These are phyloP conservation scores for Cerastis rubricosa DNA, from an alignment of 2,888 invertebrate genomes.

Conservation along the genomic window DNA sequence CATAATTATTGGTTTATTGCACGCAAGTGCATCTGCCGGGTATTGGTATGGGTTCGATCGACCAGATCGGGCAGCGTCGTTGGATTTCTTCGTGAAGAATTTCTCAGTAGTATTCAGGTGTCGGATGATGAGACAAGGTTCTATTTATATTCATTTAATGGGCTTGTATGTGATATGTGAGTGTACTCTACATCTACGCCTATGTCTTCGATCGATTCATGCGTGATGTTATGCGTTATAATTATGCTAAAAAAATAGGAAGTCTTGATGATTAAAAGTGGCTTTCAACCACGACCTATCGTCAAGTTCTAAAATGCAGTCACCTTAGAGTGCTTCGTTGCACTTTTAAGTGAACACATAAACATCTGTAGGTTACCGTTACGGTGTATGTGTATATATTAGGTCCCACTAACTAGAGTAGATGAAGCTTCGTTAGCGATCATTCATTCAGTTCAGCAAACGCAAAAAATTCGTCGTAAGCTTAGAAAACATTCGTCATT, in stretches of 20 bases:
- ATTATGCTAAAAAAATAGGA: not conserved
- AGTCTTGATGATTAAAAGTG: not conserved
- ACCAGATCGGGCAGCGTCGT: too few species aligned
- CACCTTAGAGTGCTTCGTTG: not conserved
- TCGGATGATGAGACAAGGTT: not conserved
- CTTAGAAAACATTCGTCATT: not conserved
- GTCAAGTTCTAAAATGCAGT: constrained; percentile 7
- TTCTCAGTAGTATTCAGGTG: not conserved
- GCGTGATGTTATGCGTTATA: not conserved
- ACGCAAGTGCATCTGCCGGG: not conserved
- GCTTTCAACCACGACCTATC: constrained; percentile 17
- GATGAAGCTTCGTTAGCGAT: constrained; percentile 13
- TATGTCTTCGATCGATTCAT: not conserved
- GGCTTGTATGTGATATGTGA: too few species aligned
- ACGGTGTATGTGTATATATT: too few species aligned
- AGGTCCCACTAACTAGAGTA: not conserved
- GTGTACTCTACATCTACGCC: not conserved
- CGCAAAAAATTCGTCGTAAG: not conserved
- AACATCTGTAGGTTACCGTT: constrained; percentile 30
- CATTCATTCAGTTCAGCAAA: constrained; percentile 16
- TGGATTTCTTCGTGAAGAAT: not conserved
- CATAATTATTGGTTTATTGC: too few species aligned
- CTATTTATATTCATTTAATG: not conserved
- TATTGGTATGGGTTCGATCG: not conserved
- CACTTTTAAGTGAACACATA: constrained; percentile 51